phyloP scores from a whole-genome alignment of 2,797 vertebrate species.

The Hoplostethus mediterraneus region DNA sequence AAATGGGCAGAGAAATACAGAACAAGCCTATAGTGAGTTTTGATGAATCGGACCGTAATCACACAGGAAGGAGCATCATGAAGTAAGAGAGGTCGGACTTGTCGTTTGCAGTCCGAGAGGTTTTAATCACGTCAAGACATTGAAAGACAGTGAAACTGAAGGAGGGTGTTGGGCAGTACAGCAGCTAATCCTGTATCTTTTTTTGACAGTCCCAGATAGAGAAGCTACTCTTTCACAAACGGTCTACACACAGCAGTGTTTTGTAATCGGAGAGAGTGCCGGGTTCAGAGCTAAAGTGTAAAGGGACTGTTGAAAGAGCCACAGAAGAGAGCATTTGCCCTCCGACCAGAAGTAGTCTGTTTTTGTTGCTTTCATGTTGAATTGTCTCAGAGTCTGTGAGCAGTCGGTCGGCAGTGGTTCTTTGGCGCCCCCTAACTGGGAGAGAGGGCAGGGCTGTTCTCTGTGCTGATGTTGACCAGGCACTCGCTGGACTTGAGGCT shows the following conservation, averaged over 20 bases:
- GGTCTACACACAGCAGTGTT: constrained; percentile 6
- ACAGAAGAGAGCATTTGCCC: constrained; percentile 37
- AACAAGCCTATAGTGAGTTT: constrained; percentile 41
- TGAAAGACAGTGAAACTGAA: constrained; percentile 49
- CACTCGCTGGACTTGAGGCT: constrained; percentile 98
- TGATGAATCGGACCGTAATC: constrained; percentile 43
- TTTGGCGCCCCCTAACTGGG: constrained; percentile 90
- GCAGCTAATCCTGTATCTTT: constrained; percentile 71
- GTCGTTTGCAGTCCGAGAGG: constrained; percentile 63
- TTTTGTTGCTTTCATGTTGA: constrained; percentile 33
- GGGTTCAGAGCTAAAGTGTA: constrained; percentile 56
- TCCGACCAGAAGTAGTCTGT: constrained; percentile 37
- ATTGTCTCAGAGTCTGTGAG: constrained; percentile 61
- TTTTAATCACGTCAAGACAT: constrained; percentile 47
- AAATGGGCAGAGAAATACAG: constrained; percentile 48
- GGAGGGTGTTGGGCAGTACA: constrained; percentile 62
- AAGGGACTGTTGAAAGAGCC: constrained; percentile 51
- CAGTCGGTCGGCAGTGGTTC: constrained; percentile 55
- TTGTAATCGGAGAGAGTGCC: constrained; percentile 45
- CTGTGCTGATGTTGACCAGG: constrained; percentile 96
- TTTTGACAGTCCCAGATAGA: constrained; percentile 40
- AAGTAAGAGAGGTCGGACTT: constrained; percentile 40
- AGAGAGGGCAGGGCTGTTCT: constrained; percentile 93
- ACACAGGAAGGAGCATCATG: constrained; percentile 49
- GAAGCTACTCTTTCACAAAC: constrained; percentile 54